Evolutionary conservation across 2,113 vertebrate species (phyloP).

Genomic region (Vidua chalybeata): DNA sequence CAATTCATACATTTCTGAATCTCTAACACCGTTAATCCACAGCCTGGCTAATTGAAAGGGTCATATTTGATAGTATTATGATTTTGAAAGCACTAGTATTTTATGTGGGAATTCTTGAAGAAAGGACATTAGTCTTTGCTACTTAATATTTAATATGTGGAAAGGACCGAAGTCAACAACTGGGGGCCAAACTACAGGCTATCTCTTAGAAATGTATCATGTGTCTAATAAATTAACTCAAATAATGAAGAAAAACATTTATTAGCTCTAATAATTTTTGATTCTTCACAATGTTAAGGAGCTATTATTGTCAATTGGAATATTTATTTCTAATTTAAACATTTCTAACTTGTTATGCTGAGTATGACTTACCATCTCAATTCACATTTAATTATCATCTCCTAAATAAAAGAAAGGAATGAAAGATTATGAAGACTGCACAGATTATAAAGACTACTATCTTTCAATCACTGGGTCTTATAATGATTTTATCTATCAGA

Average conservation of each 20-base stretch:
- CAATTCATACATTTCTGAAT: neutral
- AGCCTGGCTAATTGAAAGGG: neutral
- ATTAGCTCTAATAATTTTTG: neutral
- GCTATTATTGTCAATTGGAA: neutral
- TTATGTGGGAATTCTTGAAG: neutral
- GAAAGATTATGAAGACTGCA: neutral
- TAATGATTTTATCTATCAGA: neutral
- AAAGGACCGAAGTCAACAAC: neutral
- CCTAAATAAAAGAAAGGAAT: conserved; percentile 32
- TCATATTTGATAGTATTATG: neutral
- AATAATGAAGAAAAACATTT: neutral
- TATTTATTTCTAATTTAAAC: neutral
- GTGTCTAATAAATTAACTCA: neutral
- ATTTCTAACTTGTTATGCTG: neutral
- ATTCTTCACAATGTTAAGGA: neutral
- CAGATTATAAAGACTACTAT: neutral
- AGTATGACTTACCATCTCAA: conserved; percentile 37
- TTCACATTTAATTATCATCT: conserved; percentile 56
- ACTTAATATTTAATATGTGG: neutral
- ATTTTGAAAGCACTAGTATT: neutral
- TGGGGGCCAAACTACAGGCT: neutral
- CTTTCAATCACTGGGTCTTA: neutral
- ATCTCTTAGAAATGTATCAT: neutral
- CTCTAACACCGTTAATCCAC: neutral
- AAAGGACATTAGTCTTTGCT: neutral